Evolutionary conservation across 2,797 vertebrate species (phyloP).

Genomic region (Danio jaintianensis): DNA sequence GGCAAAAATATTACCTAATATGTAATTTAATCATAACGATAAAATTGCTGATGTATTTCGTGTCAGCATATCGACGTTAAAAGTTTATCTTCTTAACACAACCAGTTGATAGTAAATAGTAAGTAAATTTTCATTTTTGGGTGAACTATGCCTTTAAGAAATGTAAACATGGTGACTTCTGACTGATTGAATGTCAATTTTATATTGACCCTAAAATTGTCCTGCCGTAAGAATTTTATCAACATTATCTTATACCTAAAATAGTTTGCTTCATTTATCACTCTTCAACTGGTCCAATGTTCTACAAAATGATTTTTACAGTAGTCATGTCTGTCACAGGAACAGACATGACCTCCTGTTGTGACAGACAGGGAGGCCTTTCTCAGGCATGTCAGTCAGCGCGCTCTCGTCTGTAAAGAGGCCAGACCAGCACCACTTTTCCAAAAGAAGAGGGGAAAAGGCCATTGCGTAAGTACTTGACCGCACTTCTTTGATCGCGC

Average conservation of each 20-base stretch:
- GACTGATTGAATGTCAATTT: not conserved
- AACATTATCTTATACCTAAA: conserved; percentile 63
- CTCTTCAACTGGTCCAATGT: conserved; percentile 65
- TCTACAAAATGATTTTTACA: conserved; percentile 73
- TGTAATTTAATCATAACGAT: too few species aligned
- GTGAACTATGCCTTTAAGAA: not conserved
- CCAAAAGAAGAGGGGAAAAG: conserved; percentile 33
- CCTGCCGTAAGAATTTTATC: conserved; percentile 59
- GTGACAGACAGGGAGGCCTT: conserved; percentile 57
- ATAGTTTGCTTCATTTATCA: conserved; percentile 74
- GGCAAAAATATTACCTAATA: too few species aligned
- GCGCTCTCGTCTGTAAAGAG: not conserved
- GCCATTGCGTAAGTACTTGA: not conserved
- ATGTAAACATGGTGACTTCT: not conserved
- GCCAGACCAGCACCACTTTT: conserved; percentile 45
- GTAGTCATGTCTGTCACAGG: conserved; percentile 69
- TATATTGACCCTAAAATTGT: conserved; percentile 2
- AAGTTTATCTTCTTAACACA: too few species aligned
- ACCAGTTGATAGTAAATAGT: too few species aligned
- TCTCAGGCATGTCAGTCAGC: conserved; percentile 66
- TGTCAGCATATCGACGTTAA: too few species aligned
- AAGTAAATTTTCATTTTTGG: not conserved
- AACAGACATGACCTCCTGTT: conserved; percentile 71
- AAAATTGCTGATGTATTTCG: too few species aligned
- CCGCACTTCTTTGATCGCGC: conserved; percentile 40